A percentile compares a stretch with the other conserved stretches of the same genome.
These are phyloP conservation scores for Coregonus clupeaformis DNA, from an alignment of 2,113 vertebrate genomes.

Conservation along the genomic window DNA sequence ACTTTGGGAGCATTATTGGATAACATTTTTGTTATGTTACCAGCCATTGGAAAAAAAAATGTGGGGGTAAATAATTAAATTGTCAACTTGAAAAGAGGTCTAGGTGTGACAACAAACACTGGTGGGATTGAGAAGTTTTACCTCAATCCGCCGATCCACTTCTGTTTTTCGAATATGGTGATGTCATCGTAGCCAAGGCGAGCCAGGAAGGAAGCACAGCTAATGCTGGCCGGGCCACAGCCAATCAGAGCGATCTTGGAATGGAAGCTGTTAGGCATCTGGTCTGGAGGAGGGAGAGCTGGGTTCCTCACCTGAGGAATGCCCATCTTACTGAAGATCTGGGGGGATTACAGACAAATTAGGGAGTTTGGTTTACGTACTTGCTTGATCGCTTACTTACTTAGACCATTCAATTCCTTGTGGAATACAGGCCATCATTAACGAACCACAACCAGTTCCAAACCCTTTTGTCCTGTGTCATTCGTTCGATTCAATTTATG, in stretches of 20 bases:
- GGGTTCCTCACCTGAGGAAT: conserved; percentile 81
- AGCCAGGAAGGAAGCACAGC: conserved; percentile 83
- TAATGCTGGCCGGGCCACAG: conserved; percentile 83
- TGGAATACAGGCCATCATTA: no score
- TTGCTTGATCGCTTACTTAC: no score
- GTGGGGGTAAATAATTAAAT: no score
- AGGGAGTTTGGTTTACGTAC: background rate
- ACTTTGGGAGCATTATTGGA: no score
- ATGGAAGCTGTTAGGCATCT: conserved; percentile 75
- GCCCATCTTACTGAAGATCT: conserved; percentile 85
- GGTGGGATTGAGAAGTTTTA: conserved; percentile 37
- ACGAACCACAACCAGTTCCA: no score
- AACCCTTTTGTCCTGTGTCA: no score
- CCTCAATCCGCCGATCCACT: conserved; percentile 84
- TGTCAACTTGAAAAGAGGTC: background rate
- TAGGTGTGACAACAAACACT: background rate
- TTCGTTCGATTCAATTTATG: no score
- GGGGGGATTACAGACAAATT: conserved; percentile 26
- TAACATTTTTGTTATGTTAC: no score
- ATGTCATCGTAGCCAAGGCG: conserved; percentile 81
- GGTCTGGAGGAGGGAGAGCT: conserved; percentile 63
- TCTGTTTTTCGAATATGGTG: conserved; percentile 83
- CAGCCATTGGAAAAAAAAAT: no score
- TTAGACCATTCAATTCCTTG: no score
- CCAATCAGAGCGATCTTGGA: conserved; percentile 83